Base-by-base conservation (phyloP, 2,888 invertebrate genomes). In the Pinctada fucata region DNA sequence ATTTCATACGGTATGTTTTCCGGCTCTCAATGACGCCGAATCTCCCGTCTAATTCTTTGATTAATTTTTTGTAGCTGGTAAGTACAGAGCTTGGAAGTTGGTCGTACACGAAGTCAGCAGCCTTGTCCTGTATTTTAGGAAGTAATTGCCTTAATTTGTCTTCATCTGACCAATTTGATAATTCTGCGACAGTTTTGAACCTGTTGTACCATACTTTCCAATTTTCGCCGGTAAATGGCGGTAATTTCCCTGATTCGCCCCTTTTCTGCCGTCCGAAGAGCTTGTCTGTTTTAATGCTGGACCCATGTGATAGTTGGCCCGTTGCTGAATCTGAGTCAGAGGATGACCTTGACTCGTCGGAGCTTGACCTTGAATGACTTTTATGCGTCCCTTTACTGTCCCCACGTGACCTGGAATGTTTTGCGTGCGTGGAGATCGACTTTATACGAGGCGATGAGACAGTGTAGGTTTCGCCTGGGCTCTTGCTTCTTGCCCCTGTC, bases 11-110 rank as follows among this genome's bases (percentile, higher is more conserved):
- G 64, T 72, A 83, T 2, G 82, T 75, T 45, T 70, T 81, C 6
- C 71, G 16, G 1, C 77, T 82, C 63, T 85, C 82, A n/a, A 81
- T 76, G 10, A 73, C 75, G 8, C 81, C 71, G 72, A 80, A 85
- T 52, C 79, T 66, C 49, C 68, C 79, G 10, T 76, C 65, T n/a
- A 84, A 50, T 76, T 83, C 83, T 3, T 65, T 67, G 1, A 80
- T 50, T 3, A 85, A 73, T 13, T 51, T 76, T 2, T 67, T 52
- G 50, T 81, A 85, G 51, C 78, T 64, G n/a, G 10, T 45, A 4
- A 76, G 58, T 1, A 70, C 8, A 2, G 58, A 31, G 13, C 31
- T 49, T 3, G 76, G 8, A 13, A 83, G 52, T 51, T 83, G 74
- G 0, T 70, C 72, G 68, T 72, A 84, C 2, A 81, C 81, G 73